Evolutionary conservation across 2,797 vertebrate species (phyloP).

Genomic region (Enteromius thamalakanensis): DNA sequence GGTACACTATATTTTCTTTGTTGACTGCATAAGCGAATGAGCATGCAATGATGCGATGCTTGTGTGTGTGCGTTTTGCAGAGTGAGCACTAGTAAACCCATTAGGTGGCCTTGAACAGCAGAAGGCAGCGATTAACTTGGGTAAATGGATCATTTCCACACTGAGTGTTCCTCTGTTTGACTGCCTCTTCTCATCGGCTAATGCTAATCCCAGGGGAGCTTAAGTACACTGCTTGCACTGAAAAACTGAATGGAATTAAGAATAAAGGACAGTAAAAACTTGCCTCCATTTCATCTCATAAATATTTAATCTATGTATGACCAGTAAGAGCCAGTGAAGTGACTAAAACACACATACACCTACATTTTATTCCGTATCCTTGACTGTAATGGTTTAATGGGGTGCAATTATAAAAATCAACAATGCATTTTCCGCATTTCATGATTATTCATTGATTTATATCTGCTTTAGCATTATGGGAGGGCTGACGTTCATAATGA

Average conservation of each 20-base stretch:
- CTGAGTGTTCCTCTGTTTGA: constrained; percentile 65
- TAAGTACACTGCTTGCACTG: constrained; percentile 17
- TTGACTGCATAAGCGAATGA: constrained; percentile 47
- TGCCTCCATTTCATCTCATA: constrained; percentile 22
- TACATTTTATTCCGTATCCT: background rate
- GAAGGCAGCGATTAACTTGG: constrained; percentile 68
- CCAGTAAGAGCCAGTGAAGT: background rate
- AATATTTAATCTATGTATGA: constrained; percentile 20
- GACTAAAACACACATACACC: background rate
- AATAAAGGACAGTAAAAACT: constrained; percentile 13
- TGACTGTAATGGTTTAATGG: background rate
- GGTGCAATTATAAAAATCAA: too few relatives aligned
- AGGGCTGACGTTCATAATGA: too few relatives aligned
- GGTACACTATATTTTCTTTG: background rate
- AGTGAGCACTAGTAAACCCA: constrained; percentile 62
- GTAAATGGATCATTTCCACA: constrained; percentile 69
- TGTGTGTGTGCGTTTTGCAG: background rate
- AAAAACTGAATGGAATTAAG: constrained; percentile 20
- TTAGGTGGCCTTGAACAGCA: constrained; percentile 62
- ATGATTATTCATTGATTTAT: too few relatives aligned
- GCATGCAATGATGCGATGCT: background rate
- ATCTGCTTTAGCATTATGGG: too few relatives aligned
- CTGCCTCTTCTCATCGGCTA: constrained; percentile 57
- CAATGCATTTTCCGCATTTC: too few relatives aligned
- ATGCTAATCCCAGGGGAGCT: constrained; percentile 42